These are phyloP conservation scores for Glaucomys volans DNA, from an alignment of 2,113 vertebrate species.

Conservation along the genomic window DNA sequence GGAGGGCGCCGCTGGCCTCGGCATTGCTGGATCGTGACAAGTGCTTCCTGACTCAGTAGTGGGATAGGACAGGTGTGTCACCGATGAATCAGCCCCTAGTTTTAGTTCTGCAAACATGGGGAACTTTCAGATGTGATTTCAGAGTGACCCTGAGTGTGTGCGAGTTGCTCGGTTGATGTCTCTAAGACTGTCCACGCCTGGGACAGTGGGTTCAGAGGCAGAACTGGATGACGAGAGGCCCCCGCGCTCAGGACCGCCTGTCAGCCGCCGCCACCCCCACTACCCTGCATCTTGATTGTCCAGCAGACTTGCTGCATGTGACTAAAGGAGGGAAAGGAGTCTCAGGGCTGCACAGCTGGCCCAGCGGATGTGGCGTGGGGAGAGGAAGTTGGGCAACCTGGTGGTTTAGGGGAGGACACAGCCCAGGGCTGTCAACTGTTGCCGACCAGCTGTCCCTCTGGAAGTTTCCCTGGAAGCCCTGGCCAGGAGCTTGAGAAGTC, in stretches of 20 bases:
- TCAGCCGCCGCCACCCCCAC: neutral
- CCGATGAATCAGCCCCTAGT: neutral
- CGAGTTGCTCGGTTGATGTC: too few species aligned
- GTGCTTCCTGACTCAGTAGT: neutral
- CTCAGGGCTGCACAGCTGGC: neutral
- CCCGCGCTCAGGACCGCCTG: neutral
- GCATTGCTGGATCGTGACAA: neutral
- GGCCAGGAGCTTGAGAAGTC: neutral
- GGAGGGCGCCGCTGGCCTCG: neutral
- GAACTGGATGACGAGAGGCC: neutral
- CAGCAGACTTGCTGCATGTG: neutral
- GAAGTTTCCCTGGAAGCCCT: neutral
- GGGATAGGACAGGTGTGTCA: neutral
- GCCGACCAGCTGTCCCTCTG: neutral
- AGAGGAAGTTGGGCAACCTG: constrained; percentile 37
- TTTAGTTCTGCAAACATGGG: too few species aligned
- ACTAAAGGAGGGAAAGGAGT: neutral
- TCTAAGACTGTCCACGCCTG: too few species aligned
- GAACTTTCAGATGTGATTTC: too few species aligned
- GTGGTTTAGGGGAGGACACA: neutral
- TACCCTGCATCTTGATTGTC: neutral
- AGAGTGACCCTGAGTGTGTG: too few species aligned
- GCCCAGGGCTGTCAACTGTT: neutral
- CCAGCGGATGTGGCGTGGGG: neutral
- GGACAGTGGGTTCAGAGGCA: neutral